phyloP scores from a whole-genome alignment of 2,888 invertebrate species.

The Thymelicus sylvestris region DNA sequence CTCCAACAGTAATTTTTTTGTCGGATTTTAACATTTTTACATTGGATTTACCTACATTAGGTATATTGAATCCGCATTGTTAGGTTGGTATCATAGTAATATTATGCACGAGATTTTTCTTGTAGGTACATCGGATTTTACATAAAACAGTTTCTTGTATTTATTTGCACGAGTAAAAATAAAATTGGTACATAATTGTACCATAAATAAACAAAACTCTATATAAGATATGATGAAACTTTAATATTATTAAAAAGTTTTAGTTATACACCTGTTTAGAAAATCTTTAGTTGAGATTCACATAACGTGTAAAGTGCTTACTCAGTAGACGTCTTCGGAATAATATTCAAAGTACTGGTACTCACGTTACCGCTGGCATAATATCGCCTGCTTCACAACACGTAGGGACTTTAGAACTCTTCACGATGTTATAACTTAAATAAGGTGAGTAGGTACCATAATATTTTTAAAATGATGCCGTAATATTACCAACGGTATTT shows the following conservation, averaged over 20 bases:
- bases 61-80: too few relatives aligned
- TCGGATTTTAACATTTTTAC: too few relatives aligned
- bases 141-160: too few relatives aligned
- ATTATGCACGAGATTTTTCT: too few relatives aligned
- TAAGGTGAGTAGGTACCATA: not conserved
- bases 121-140: too few relatives aligned
- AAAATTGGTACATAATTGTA: too few relatives aligned
- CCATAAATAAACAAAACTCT: not conserved
- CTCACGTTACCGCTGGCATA: conserved; percentile 4
- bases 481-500: too few relatives aligned
- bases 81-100: too few relatives aligned
- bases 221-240: not conserved
- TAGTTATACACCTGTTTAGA: not conserved
- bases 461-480: too few relatives aligned
- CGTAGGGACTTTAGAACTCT: not conserved
- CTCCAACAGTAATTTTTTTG: too few relatives aligned
- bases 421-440: not conserved
- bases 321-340: not conserved
- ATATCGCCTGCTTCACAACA: not conserved
- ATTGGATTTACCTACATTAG: too few relatives aligned
- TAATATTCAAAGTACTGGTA: conserved; percentile 3
- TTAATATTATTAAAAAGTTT: not conserved
- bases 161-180: too few relatives aligned
- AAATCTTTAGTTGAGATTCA: conserved; percentile 3
- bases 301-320: conserved; percentile 7